Evolutionary conservation across 2,797 vertebrate species (phyloP), one percentile per base, ranked within the genome.

Genomic region (Oophaga sylvatica): DNA sequence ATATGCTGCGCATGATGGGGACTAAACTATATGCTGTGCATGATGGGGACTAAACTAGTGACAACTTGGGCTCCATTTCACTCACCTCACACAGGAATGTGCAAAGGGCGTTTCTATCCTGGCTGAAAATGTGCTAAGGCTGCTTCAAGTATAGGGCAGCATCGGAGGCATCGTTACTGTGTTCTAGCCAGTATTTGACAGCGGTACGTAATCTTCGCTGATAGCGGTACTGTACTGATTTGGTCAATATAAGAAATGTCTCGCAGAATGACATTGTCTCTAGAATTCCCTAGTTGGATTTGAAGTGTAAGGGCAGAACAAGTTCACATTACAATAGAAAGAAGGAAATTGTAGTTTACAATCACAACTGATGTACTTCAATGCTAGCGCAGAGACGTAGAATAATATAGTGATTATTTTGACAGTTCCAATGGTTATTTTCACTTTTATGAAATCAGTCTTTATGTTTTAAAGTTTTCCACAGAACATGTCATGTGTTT

Each of bases 361-460:
- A 77, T 57, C 75, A 57, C 13, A 56, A 70, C 31, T 35, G 67
- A 35, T 71, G 31, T 35, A 41, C 68, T 71, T 71, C 31, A 41
- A 71, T 71, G 17, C 31, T 35, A 20, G 31, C 31, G 31, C 68
- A 9, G 31, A 71, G 68, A 20, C 68, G 16, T 0, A 10, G 16
- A 35, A 41, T 71, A 71, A 41, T 71, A 35, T 10, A 41, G 31
- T 4, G 5, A 71, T 71, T 20, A 71, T 71, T 71, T 35, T 71
- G 68, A 71, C 68, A 71, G 68, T 20, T 71, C 31, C 68, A 20
- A 41, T 35, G 67, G 67, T 70, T 70, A 70, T 70, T 70, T 70
- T 70, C 68, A 71, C 31, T 35, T 71, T 71, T 71, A 71, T 71
- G 68, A 71, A 35, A 71, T 71, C 68, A 71, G 68, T 71, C 15